A percentile compares a stretch with the other conserved stretches of the same genome.
Conservation (phyloP, 2,888 invertebrate genomes). For the Rhagonycha lutea region DNA sequence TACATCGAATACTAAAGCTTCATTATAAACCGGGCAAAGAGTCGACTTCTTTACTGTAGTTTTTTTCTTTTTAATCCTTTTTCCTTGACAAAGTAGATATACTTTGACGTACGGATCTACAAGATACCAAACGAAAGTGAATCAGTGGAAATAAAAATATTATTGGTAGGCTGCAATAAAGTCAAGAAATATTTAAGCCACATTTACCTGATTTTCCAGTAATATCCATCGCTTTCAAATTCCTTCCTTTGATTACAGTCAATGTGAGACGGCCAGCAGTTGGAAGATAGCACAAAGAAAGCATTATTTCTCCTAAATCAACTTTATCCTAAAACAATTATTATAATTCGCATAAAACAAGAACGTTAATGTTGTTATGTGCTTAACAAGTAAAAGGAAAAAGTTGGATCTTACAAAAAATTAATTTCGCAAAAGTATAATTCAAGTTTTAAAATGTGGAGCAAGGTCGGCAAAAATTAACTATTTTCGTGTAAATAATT, state of each 20-base stretch:
- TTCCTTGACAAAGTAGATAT: constrained; percentile 83
- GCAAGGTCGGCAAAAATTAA: background rate
- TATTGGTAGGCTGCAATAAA: background rate
- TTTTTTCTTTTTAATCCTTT: constrained; percentile 91
- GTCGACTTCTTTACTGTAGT: constrained; percentile 88
- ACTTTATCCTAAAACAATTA: constrained; percentile 71
- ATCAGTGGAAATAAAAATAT: background rate
- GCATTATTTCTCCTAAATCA: constrained; percentile 88
- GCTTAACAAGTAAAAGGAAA: background rate
- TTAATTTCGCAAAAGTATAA: background rate
- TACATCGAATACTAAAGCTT: constrained; percentile 91
- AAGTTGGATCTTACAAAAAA: background rate
- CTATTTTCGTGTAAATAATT: background rate
- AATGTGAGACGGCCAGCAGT: constrained; percentile 89
- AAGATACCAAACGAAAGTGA: constrained; percentile 31
- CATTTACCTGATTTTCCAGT: constrained; percentile 84
- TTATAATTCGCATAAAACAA: constrained; percentile 7
- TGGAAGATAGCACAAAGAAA: constrained; percentile 88
- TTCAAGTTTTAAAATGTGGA: background rate
- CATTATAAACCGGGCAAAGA: constrained; percentile 88
- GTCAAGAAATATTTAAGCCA: background rate
- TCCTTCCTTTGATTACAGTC: constrained; percentile 88
- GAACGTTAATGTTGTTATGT: background rate
- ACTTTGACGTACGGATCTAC: constrained; percentile 94
- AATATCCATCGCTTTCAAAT: constrained; percentile 91